Base-by-base conservation (phyloP, 1,140 invertebrate species). In the Melitaea cinxia region DNA sequence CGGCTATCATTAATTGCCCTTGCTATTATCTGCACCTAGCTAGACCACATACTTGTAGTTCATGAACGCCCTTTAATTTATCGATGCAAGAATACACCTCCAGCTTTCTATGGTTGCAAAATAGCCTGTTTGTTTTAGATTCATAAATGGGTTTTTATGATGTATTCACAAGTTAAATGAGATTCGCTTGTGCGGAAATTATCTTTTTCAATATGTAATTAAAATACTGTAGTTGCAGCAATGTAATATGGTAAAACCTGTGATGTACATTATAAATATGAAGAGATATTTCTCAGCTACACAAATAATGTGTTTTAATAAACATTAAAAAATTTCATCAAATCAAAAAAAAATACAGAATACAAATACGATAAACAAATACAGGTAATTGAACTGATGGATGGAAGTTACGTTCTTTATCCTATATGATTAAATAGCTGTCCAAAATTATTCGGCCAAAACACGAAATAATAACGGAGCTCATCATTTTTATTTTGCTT, bases 1-100 rank as follows among this genome's bases (percentile, higher is more conserved):
- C 72, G 64, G 55, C 73, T 71, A 77, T 77, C 73, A 81, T 80
- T 84, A 84, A 84, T 84, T 83, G 83, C 78, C 76, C 62, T 54
- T 65, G 67, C 73, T 73, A 76, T 78, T 79, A 82, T 80, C 80
- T 78, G 71, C 69, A 72, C 70, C 75, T 79, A 76, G 77, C 68
- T 60, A 57, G 71, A 71, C 74, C 61, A 73, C 72, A 75, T 74
- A 65, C 73, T 77, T 75, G 75, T 54, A 59, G 33, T 53, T 54
- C 65, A 39, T 65, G 53, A 59, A 69, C 73, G 73, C 73, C 73
- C 70, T 70, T 69, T 63, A 62, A 72, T 72, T 72, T 72, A 72
- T 72, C 64, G 50, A 23, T 50, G 53, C 57, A 57, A 50, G 62
- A 65, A 61, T 67, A 45, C 45, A 55, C 63, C 76, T 77, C 73